A percentile compares a stretch with the other conserved stretches of the same genome.
Conservation (phyloP, 2,113 vertebrate genomes). For the Hemiprocne comata region DNA sequence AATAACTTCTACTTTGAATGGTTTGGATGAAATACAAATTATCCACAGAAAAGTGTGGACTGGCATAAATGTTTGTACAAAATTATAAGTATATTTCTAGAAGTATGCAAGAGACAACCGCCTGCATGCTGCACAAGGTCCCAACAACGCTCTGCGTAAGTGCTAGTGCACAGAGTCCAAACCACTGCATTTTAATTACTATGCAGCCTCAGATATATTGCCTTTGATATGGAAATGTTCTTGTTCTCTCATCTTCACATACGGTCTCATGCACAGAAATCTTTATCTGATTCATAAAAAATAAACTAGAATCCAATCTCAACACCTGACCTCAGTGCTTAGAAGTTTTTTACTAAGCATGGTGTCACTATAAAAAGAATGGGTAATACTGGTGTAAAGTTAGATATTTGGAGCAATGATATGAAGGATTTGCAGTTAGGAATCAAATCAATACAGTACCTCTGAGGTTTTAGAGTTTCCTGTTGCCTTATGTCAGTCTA, state of each 20-base stretch:
- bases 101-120: slow-evolving; percentile 85
- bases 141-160: slow-evolving; percentile 83
- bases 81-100: slow-evolving; percentile 92
- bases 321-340: slow-evolving; percentile 90
- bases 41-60: slow-evolving; percentile 88
- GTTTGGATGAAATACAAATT: slow-evolving; percentile 86
- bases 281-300: slow-evolving; percentile 98
- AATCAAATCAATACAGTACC: slow-evolving; percentile 77
- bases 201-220: slow-evolving; percentile 88
- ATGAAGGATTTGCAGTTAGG: slow-evolving; percentile 77
- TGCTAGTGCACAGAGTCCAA: slow-evolving; percentile 82
- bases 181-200: slow-evolving; percentile 99
- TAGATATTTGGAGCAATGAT: slow-evolving; percentile 81
- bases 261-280: slow-evolving; percentile 89
- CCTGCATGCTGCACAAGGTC: slow-evolving; percentile 86
- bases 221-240: slow-evolving; percentile 99
- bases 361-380: slow-evolving; percentile 88
- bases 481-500: slow-evolving; percentile 64
- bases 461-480: slow-evolving; percentile 72
- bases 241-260: slow-evolving; percentile 90
- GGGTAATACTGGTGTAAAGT: slow-evolving; percentile 84
- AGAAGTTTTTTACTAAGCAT: slow-evolving; percentile 85
- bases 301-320: slow-evolving; percentile 91
- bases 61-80: slow-evolving; percentile 91
- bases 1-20: slow-evolving; percentile 89